Conservation (phyloP, 2,888 invertebrate species). For the Emmelina monodactyla region DNA sequence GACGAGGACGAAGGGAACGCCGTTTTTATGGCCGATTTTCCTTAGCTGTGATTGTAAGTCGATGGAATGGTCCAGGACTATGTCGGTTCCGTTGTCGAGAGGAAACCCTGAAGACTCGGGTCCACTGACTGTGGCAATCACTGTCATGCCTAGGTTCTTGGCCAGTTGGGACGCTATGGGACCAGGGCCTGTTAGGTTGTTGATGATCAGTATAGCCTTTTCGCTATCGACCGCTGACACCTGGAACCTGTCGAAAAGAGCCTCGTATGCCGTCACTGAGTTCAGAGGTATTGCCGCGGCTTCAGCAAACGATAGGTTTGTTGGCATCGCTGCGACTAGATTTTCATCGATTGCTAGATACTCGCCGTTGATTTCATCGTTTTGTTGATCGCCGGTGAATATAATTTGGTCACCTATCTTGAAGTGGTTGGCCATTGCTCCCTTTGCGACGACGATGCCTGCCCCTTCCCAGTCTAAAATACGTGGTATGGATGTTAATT, state of each 20-base stretch:
- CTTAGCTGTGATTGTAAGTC: neutral
- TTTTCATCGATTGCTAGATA: neutral
- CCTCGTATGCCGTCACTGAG: neutral
- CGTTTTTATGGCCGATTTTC: neutral
- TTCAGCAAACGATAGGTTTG: neutral
- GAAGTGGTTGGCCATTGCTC: slow-evolving; percentile 21
- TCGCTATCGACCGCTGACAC: neutral
- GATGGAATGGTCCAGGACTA: neutral
- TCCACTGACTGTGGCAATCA: neutral
- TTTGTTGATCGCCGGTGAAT: slow-evolving; percentile 46
- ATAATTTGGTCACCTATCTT: slow-evolving; percentile 48
- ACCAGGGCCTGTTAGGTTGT: neutral
- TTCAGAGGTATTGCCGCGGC: neutral
- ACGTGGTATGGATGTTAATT: slow-evolving; percentile 30
- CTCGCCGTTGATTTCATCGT: neutral
- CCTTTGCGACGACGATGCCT: slow-evolving; percentile 39
- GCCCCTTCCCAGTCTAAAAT: slow-evolving; percentile 53
- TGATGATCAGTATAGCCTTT: neutral
- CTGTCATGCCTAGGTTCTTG: neutral
- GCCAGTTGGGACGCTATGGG: neutral
- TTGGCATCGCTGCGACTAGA: neutral
- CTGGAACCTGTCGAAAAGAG: neutral
- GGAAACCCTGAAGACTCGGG: neutral
- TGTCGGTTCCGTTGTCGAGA: neutral
- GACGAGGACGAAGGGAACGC: neutral